Evolutionary conservation across 35 echinoderm and acorn worm species (phyloP).

Genomic region (Lytechinus pictus): DNA sequence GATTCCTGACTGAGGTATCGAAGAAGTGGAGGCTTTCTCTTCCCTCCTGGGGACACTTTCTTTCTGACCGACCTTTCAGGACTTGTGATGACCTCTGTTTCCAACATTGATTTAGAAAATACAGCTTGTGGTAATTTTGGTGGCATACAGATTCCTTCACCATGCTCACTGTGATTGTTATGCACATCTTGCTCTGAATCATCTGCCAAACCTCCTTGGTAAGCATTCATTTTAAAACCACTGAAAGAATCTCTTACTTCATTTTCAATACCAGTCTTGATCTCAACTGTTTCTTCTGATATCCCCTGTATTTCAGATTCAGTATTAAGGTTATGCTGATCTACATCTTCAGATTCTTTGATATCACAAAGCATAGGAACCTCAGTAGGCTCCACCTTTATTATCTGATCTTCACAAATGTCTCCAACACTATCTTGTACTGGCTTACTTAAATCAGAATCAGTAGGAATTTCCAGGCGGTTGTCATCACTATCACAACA

Average conservation of each 20-base stretch:
- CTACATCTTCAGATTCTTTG: neutral
- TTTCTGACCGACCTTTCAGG: slow-evolving; percentile 28
- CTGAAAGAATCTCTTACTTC: neutral
- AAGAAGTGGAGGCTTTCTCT: neutral
- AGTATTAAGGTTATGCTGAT: neutral
- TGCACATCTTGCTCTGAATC: neutral
- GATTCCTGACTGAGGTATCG: slow-evolving; percentile 40
- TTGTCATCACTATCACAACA: neutral
- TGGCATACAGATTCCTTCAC: neutral
- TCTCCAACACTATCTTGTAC: neutral
- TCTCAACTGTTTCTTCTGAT: neutral
- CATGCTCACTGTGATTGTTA: neutral
- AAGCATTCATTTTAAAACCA: neutral
- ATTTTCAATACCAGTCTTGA: neutral
- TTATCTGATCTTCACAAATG: neutral
- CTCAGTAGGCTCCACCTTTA: neutral
- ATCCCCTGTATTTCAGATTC: neutral
- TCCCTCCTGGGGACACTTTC: neutral
- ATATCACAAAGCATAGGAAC: neutral
- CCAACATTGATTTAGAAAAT: neutral
- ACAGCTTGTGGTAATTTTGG: neutral
- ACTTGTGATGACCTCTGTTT: neutral
- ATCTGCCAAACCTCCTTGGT: neutral
- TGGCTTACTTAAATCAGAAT: neutral
- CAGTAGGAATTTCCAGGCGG: neutral